Percentiles rank a stretch among this genome's conserved stretches.
Conservation (phyloP, 2,113 vertebrate genomes). For the Sceloporus undulatus region DNA sequence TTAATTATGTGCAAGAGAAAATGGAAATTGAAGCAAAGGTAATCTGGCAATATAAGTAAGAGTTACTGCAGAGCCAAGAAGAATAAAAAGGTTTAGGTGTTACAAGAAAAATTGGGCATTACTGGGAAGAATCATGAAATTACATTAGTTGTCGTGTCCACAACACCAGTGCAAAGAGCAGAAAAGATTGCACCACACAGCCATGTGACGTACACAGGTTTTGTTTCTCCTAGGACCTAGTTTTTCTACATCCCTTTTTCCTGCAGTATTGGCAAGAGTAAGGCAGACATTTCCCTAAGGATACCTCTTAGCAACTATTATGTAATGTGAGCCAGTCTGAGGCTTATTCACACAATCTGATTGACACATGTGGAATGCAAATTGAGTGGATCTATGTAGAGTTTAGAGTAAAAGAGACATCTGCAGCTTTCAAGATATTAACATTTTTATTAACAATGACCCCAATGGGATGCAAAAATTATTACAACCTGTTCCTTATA, state of each 20-base stretch:
- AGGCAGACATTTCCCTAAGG: not conserved
- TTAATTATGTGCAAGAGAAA: constrained; percentile 1
- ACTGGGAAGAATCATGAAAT: not conserved
- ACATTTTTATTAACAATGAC: not conserved
- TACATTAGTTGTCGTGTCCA: not conserved
- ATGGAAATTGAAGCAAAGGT: not conserved
- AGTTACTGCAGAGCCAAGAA: not conserved
- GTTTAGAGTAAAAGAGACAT: not conserved
- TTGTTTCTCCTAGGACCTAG: not conserved
- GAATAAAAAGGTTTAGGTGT: not conserved
- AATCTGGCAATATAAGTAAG: not conserved
- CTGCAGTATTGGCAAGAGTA: not conserved
- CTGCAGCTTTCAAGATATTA: not conserved
- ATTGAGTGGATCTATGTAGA: not conserved
- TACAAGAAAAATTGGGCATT: not conserved
- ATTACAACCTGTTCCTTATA: not conserved
- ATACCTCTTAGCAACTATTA: not conserved
- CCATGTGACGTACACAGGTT: not conserved
- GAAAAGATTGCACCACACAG: not conserved
- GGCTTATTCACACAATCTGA: not conserved
- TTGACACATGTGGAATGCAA: not conserved
- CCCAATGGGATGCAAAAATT: not conserved
- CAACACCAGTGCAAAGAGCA: not conserved
- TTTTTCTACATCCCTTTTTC: not conserved
- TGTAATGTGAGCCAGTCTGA: not conserved